Percentiles rank a stretch among this genome's conserved stretches.
phyloP scores from a whole-genome alignment of 92 coral and sea anemone genomes.

The Parazoanthus darwini region DNA sequence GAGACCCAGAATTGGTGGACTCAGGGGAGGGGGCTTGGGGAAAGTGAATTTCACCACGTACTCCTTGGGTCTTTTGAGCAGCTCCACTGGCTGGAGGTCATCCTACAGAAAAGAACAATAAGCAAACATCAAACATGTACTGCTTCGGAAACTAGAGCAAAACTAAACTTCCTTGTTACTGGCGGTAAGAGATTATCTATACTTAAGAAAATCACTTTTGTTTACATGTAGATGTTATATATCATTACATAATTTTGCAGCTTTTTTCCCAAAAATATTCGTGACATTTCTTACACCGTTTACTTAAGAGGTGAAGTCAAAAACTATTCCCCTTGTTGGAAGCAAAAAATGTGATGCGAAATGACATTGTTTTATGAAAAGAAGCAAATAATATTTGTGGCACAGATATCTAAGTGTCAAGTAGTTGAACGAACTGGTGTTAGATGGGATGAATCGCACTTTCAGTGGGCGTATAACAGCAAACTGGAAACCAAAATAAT shows the following conservation, averaged over 20 bases:
- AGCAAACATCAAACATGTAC: neutral
- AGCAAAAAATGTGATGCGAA: no score
- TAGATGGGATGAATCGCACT: neutral
- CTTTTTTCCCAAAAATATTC: no score
- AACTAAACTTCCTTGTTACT: neutral
- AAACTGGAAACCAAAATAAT: no score
- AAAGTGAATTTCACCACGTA: constrained; percentile 94
- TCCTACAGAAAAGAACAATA: constrained; percentile 56
- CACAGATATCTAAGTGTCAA: neutral
- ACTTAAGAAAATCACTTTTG: neutral
- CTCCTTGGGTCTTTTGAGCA: constrained; percentile 92
- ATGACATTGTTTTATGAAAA: no score
- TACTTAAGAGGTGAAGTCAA: no score
- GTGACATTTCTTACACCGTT: no score
- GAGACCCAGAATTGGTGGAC: constrained; percentile 94
- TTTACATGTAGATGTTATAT: neutral
- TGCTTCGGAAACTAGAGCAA: neutral
- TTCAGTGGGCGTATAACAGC: no score
- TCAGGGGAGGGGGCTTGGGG: constrained; percentile 93
- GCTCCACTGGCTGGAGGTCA: constrained; percentile 77
- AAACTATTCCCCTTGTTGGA: no score
- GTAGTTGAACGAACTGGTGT: no score
- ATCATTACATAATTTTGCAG: no score
- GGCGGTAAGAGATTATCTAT: neutral
- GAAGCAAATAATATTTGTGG: no score